Base-by-base conservation (phyloP, 2,888 invertebrate species). In the Galeopsomyia nigrocyanea region DNA sequence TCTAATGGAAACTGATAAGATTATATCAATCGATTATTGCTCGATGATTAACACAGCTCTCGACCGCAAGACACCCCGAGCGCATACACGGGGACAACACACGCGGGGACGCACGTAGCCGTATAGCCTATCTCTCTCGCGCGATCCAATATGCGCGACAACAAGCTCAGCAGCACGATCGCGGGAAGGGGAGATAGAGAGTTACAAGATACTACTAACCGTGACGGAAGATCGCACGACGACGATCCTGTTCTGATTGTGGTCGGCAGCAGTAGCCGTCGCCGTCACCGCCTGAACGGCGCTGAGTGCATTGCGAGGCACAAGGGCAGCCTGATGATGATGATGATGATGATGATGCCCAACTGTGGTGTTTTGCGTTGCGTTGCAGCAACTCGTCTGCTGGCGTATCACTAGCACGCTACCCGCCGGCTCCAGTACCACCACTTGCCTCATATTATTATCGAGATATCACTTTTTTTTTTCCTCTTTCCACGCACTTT, bases 181-280 rank as follows among this genome's bases (percentile, higher is more conserved):
- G 17, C 9, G 6, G 53, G 19, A n/a, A 6, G 10, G 26, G 46
- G 22, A 2, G 9, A 9, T 1, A 17, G 39, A 46, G 58, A 13
- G 39, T 39, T 9, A 39, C 39, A 17, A 56, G 26, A 49, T 31
- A 31, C 60, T 39, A 39, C 60, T 39, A 39, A 61, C 64, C 47
- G 57, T 19, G 21, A 53, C 39, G 22, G 85, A 81, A 49, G 85
- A 84, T 77, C 86, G 81, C 53, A 86, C 84, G 76, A 86, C 84
- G 76, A 86, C 86, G 79, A 86, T 86, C 74, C 85, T 81, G 79
- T 86, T 86, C 80, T 85, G 85, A 78, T 86, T 85, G 80, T 86
- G 85, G 79, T 85, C 85, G 78, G 80, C 80, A 58, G 79, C 22
- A 60, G 51, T 61, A 14, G 63, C 13, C 17, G 46, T 49, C 13